These are phyloP conservation scores for Gymnogyps californianus DNA, from an alignment of 2,113 vertebrate genomes.

Conservation along the genomic window DNA sequence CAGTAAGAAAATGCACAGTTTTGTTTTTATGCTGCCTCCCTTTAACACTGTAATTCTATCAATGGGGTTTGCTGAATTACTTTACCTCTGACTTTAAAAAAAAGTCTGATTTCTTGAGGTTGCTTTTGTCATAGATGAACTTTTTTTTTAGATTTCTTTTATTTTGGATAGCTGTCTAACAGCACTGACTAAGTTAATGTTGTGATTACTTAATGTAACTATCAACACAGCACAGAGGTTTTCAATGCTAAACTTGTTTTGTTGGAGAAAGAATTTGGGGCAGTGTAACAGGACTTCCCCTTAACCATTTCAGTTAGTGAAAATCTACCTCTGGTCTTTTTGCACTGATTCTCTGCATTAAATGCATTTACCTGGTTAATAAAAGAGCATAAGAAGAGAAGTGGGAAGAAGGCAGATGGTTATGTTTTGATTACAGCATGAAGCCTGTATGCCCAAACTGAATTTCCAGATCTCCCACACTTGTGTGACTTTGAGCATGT, in stretches of 20 bases:
- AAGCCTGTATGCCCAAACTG: not conserved
- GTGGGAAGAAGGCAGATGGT: not conserved
- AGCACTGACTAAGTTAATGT: not conserved
- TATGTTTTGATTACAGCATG: not conserved
- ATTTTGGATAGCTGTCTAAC: not conserved
- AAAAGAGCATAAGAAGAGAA: not conserved
- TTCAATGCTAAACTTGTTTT: not conserved
- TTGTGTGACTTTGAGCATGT: not conserved
- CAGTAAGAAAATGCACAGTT: not conserved
- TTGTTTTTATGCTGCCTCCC: not conserved
- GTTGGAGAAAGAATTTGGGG: not conserved
- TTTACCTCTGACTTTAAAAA: not conserved
- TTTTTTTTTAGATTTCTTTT: not conserved
- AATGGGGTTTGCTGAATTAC: not conserved
- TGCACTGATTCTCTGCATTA: not conserved
- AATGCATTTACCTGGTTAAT: not conserved
- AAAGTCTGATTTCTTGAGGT: not conserved
- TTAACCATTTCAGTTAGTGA: not conserved
- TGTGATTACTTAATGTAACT: not conserved
- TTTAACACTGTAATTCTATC: not conserved
- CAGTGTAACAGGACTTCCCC: not conserved
- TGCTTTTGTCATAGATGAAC: not conserved
- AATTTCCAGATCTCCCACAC: not conserved
- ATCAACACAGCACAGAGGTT: not conserved
- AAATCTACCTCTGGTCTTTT: not conserved